Evolutionary conservation across 2,888 invertebrate genomes (phyloP).

Genomic region (Petrolisthes manimaculis): DNA sequence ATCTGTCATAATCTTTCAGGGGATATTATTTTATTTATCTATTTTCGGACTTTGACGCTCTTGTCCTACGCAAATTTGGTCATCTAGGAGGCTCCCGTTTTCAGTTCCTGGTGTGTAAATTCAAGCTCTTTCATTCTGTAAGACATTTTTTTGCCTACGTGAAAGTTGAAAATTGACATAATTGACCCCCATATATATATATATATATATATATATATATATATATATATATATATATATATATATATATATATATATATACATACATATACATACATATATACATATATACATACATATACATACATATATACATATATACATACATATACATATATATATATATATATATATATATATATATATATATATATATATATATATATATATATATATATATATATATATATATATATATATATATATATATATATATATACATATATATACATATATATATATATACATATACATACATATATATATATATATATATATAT

Average conservation of each 20-base stretch:
- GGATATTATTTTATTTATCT: too few species aligned
- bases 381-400: slow-evolving; percentile 32
- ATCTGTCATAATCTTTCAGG: too few species aligned
- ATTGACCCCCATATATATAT: neutral
- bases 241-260: slow-evolving; percentile 13
- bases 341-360: slow-evolving; percentile 27
- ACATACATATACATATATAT: slow-evolving; percentile 17
- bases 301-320: slow-evolving; percentile 28
- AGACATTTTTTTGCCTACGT: too few species aligned
- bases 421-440: neutral
- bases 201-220: slow-evolving; percentile 31
- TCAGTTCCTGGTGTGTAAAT: too few species aligned
- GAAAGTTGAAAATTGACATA: too few species aligned
- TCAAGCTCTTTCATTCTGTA: too few species aligned
- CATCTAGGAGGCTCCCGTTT: too few species aligned
- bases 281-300: slow-evolving; percentile 38
- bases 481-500: too few species aligned
- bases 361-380: slow-evolving; percentile 35
- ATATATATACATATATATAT: neutral
- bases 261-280: slow-evolving; percentile 32
- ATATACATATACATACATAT: too few species aligned
- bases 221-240: slow-evolving; percentile 17
- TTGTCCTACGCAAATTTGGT: too few species aligned
- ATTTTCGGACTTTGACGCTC: too few species aligned
- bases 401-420: too few species aligned